These are phyloP conservation scores for Acipenser oxyrinchus DNA, from an alignment of 2,797 vertebrate species.

Conservation along the genomic window DNA sequence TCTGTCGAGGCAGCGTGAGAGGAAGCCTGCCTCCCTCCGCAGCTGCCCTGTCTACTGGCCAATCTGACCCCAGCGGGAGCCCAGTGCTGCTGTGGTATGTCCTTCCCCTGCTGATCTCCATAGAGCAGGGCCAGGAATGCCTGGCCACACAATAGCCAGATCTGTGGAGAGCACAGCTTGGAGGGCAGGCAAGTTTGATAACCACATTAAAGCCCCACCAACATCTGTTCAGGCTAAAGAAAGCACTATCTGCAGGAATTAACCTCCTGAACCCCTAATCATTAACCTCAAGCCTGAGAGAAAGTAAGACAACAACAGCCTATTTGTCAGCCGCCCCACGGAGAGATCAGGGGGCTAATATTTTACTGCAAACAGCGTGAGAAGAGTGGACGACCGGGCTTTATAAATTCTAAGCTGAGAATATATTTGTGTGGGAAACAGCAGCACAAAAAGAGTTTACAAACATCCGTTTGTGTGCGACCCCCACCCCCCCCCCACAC, in stretches of 20 bases:
- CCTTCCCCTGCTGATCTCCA: slow-evolving; percentile 70
- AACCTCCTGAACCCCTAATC: slow-evolving; percentile 90
- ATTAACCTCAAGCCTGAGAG: slow-evolving; percentile 81
- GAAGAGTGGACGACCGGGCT: slow-evolving; percentile 62
- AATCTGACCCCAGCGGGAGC: slow-evolving; percentile 64
- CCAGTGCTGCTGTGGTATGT: slow-evolving; percentile 61
- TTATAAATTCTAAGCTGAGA: slow-evolving; percentile 59
- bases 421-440: slow-evolving; percentile 65
- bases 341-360: slow-evolving; percentile 69
- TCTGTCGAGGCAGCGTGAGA: slow-evolving; percentile 26
- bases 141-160: slow-evolving; percentile 61
- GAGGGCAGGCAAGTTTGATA: slow-evolving; percentile 91
- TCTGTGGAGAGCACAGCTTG: slow-evolving; percentile 65
- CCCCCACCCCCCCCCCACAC: neutral
- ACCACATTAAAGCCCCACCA: slow-evolving; percentile 94
- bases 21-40: slow-evolving; percentile 49
- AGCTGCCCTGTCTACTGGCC: slow-evolving; percentile 48
- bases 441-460: slow-evolving; percentile 48
- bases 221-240: slow-evolving; percentile 93
- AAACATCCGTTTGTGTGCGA: slow-evolving; percentile 47
- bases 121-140: slow-evolving; percentile 80
- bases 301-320: slow-evolving; percentile 83
- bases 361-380: slow-evolving; percentile 89
- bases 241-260: slow-evolving; percentile 85
- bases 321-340: slow-evolving; percentile 80